Evolutionary conservation across 2,888 invertebrate species (phyloP).

Genomic region (Callosobruchus maculatus): DNA sequence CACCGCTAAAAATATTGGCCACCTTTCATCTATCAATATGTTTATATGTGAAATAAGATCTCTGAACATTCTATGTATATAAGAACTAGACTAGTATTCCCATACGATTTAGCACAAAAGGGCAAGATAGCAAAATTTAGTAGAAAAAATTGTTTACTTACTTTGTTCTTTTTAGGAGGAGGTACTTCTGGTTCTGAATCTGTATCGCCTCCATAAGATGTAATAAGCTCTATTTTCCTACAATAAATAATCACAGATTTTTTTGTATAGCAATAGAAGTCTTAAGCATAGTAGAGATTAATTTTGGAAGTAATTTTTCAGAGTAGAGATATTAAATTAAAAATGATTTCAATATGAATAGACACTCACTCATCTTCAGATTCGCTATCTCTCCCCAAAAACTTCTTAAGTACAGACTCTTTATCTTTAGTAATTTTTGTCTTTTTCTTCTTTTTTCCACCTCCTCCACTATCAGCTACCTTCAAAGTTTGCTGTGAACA

Average conservation of each 20-base stretch:
- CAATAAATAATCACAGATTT: conserved; percentile 17
- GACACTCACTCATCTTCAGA: conserved; percentile 39
- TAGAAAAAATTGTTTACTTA: conserved; percentile 13
- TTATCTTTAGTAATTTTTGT: not conserved
- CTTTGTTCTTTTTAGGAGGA: conserved; percentile 28
- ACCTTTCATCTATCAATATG: too few relatives aligned
- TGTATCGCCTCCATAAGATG: conserved; percentile 55
- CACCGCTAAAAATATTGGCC: too few relatives aligned
- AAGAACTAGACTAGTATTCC: too few relatives aligned
- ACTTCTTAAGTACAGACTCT: not conserved
- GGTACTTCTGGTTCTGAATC: conserved; percentile 49
- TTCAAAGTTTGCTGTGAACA: not conserved
- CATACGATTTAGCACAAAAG: too few relatives aligned
- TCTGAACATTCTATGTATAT: too few relatives aligned
- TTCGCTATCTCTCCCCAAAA: conserved; percentile 18
- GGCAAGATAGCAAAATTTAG: too few relatives aligned
- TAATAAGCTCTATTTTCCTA: conserved; percentile 58
- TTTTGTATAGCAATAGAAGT: too few relatives aligned
- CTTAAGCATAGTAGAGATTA: too few relatives aligned
- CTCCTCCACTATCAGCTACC: conserved; percentile 9
- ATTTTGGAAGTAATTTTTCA: too few relatives aligned
- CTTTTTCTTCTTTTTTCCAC: conserved; percentile 10
- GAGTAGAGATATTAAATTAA: too few relatives aligned
- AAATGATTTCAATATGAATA: too few relatives aligned
- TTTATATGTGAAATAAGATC: too few relatives aligned